Conservation (phyloP, 1,140 invertebrate species). For the Scaptomyza montana region DNA sequence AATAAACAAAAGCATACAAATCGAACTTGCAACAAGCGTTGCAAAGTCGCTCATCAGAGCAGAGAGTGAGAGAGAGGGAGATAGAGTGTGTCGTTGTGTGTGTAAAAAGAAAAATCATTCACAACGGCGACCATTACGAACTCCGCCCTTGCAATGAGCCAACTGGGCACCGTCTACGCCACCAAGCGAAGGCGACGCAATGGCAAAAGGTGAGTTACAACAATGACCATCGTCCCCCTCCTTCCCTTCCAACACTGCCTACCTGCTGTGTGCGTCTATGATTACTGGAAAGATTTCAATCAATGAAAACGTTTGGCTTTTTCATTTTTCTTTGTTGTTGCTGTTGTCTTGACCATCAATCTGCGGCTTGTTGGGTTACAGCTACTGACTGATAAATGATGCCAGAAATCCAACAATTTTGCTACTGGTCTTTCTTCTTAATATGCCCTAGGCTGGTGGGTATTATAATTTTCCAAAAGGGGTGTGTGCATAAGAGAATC, state of each 20-base stretch:
- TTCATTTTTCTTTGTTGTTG: slow-evolving; percentile 19
- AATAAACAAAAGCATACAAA: slow-evolving; percentile 17
- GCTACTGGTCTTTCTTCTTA: slow-evolving; percentile 35
- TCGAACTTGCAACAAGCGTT: slow-evolving; percentile 34
- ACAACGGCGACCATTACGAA: slow-evolving; percentile 83
- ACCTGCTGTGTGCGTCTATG: slow-evolving; percentile 35
- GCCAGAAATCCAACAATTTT: slow-evolving; percentile 32
- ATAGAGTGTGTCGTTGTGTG: neutral
- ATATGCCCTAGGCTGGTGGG: neutral
- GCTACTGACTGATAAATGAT: slow-evolving; percentile 47
- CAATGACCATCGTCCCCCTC: slow-evolving; percentile 2
- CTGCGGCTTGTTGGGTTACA: slow-evolving; percentile 47
- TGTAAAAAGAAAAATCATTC: slow-evolving; percentile 69
- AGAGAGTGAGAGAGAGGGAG: slow-evolving; percentile 1
- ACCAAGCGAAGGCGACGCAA: slow-evolving; percentile 95
- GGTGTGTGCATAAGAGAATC: neutral
- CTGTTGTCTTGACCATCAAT: slow-evolving; percentile 56
- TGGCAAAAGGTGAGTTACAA: slow-evolving; percentile 93
- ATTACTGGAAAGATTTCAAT: slow-evolving; percentile 74
- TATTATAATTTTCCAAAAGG: neutral
- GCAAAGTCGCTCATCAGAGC: slow-evolving; percentile 6
- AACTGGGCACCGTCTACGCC: slow-evolving; percentile 96
- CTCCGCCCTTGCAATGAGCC: slow-evolving; percentile 88
- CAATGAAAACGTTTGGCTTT: slow-evolving; percentile 55
- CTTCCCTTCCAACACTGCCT: neutral